Percentiles rank a stretch among this genome's conserved stretches.
phyloP scores from a whole-genome alignment of 30 jellyfish, hydroid and myxozoan species.

The Hydra vulgaris region DNA sequence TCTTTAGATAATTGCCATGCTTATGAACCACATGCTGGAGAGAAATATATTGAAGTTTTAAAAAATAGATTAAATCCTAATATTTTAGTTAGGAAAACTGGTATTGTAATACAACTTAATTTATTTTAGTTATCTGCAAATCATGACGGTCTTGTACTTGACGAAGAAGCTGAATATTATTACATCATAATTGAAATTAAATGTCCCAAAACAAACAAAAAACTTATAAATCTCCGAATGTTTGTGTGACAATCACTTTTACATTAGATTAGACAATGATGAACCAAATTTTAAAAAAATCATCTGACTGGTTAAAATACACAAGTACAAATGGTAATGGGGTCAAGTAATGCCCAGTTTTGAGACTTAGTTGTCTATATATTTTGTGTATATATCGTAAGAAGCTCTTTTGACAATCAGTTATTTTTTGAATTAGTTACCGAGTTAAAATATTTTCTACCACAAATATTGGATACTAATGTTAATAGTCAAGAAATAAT shows the following conservation, averaged over 20 bases:
- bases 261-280: neutral
- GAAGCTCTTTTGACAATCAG: neutral
- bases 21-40: neutral
- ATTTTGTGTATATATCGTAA: neutral
- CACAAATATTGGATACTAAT: neutral
- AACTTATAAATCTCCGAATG: neutral
- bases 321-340: neutral
- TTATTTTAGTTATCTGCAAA: too few relatives aligned
- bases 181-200: neutral
- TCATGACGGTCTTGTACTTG: too few relatives aligned
- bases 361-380: neutral
- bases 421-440: neutral
- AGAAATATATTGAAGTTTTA: too few relatives aligned
- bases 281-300: neutral
- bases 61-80: too few relatives aligned
- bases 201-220: neutral
- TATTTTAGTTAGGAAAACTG: too few relatives aligned
- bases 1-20: neutral
- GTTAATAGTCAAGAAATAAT: neutral
- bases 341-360: neutral
- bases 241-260: neutral
- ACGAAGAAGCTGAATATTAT: too few relatives aligned
- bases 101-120: too few relatives aligned
- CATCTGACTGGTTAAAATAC: neutral
- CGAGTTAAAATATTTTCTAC: neutral